These are phyloP conservation scores for Hycleus phaleratus DNA, from an alignment of 1,140 invertebrate species.

Conservation along the genomic window DNA sequence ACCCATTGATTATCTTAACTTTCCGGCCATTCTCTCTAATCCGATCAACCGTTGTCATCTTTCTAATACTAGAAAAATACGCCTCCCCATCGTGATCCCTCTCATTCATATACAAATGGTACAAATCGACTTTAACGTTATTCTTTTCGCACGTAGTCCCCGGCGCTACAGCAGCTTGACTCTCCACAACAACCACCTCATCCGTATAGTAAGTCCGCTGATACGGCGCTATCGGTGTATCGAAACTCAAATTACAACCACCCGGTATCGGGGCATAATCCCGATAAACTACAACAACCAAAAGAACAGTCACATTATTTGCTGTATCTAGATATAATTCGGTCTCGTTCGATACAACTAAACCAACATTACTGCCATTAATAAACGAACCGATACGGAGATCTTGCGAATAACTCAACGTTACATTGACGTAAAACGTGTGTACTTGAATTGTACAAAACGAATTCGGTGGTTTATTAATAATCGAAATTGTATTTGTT, in stretches of 20 bases:
- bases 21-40: conserved; percentile 48
- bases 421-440: conserved; percentile 51
- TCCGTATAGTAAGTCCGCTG: conserved; percentile 45
- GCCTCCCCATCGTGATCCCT: conserved; percentile 46
- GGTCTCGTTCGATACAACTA: conserved; percentile 41
- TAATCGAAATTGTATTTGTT: conserved; percentile 39
- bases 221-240: conserved; percentile 57
- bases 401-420: conserved; percentile 46
- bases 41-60: conserved; percentile 53
- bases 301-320: background rate
- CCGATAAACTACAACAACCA: background rate
- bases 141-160: conserved; percentile 36
- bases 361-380: conserved; percentile 56
- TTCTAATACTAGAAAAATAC: conserved; percentile 55
- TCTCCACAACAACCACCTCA: conserved; percentile 51
- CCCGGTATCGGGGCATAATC: conserved; percentile 65
- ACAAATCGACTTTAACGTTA: conserved; percentile 49
- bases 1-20: conserved; percentile 39
- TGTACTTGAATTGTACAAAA: conserved; percentile 64
- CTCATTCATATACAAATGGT: conserved; percentile 55
- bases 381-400: conserved; percentile 18
- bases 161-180: conserved; percentile 47
- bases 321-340: background rate
- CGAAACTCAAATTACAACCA: conserved; percentile 66
- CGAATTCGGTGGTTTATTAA: conserved; percentile 40